Evolutionary conservation across 1,140 invertebrate genomes (phyloP), one percentile per base, ranked within the genome.

Genomic region (Fopius arisanus): DNA sequence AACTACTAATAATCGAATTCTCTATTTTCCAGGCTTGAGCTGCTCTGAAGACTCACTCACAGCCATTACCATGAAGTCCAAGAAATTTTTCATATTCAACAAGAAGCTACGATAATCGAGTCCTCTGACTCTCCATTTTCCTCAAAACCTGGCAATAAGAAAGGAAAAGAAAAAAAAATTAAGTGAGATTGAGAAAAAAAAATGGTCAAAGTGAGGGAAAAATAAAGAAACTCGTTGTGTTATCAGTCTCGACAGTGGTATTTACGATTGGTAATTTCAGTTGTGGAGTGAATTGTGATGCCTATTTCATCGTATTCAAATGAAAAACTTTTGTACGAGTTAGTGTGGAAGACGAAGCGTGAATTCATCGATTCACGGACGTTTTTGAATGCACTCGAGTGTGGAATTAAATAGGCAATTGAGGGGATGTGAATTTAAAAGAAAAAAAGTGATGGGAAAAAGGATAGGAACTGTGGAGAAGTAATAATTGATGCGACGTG

Each of bases 31-130:
- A 68, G 66, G 37, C 21, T 16, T 10, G 37, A 68, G 37, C 16
- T 41, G 19, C 40, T 6, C 0, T 40, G 16, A 16, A 68, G 37
- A 21, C 23, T 28, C 66, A 21, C 9, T 9, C 66, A 48, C 43
- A 16, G 28, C 21, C 66, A 48, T 43, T 14, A 43, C 40, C 66
- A 68, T 41, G 80, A 78, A 74, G 78, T 70, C 78, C 29, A 77
- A 73, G 66, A 82, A 80, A 51, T 78, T 77, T 62, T 81, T 83
- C 65, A 76, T 80, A 72, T 80, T 82, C 77, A 78, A 83, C 41
- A 78, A 82, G 65, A 79, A 82, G 72, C 71, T 79, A 3, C 74
- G 33, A 37, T 37, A 37, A 37, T 37, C 33, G 33, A 37, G 7
- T n/a, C n/a, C n/a, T n/a, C 33, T 37, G 12, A 5, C 12, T 37